Base-by-base conservation (phyloP, 2,888 invertebrate species). In the Muschampia plurimacula region DNA sequence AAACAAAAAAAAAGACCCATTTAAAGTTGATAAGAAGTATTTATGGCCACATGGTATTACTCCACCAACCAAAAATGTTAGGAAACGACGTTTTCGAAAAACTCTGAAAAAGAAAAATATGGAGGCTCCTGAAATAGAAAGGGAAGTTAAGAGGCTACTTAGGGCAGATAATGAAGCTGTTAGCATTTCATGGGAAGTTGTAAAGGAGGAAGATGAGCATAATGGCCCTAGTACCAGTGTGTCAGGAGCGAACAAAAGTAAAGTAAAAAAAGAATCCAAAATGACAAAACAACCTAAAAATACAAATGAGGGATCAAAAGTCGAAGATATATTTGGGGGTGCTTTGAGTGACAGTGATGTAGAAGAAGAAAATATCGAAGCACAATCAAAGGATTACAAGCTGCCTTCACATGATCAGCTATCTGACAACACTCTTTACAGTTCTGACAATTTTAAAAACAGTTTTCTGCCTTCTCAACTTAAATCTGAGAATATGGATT, bases 51-150 rank as follows among this genome's bases (percentile, higher is more conserved):
- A 99, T 89, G 99, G 99, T 60, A 94, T 99, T 65, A 98, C 98
- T 2, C 98, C 98, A 1, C 98, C 99, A 0, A 93, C 98, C 76
- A 99, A 99, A 88, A 99, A 99, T 90, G 97, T 98, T 0, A 95
- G 98, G 15, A 97, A 97, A 78, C 95, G 98, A 74, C 95, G 98
- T 74, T 98, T 99, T 84, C 95, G 98, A 49, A 98, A 98, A 90
- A 98, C 98, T 0, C 87, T 98, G 59, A 98, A 97, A 85, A 99
- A 99, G 89, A 99, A 99, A 90, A 97, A 97, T 86, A 97, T 98
- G 0, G 98, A 98, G 89, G 97, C 98, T 39, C 98, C 98, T 0
- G 98, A 99, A 92, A 98, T 98, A 77, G 99, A 99, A 84, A 98
- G 98, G 86, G 99, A 99, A 94, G 98, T 99, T 0, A 98, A 98